Evolutionary conservation across 2,113 vertebrate genomes (phyloP), one percentile per base, ranked within the genome.

Genomic region (Axis porcinus): DNA sequence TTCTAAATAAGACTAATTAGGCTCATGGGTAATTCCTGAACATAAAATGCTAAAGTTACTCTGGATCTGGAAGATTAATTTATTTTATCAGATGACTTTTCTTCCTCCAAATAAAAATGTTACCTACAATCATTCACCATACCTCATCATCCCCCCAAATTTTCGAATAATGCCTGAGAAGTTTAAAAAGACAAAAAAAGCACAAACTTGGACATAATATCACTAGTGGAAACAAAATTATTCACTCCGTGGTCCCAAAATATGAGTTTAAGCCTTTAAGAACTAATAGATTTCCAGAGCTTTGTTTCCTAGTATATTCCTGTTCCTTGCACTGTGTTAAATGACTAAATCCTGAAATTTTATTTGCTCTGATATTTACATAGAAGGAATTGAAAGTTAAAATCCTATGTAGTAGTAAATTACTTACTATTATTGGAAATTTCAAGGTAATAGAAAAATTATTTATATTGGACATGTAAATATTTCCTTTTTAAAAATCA

Each of bases 31-130:
- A 87, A 97, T 91, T 87, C 30, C 36, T 78, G 94, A 90, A 95
- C 76, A 95, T 93, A 91, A 91, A 93, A 91, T 94, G 90, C 43
- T 96, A 40, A 96, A 79, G 43, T 91, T 94, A 76, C 25, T 92
- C 94, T 92, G 84, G 96, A 92, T 90, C 52, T 92, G 33, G 36
- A 95, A 94, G 58, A 88, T 64, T 95, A 17, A 95, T 88, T 85
- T 43, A n/a, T 87, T 94, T 94, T 94, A 81, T 96, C 87, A 96
- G 83, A 92, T 97, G 62, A 74, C 54, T 67, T 55, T 79, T 67
- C 85, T 84, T 84, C 47, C 47, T 89, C 55, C 36, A 86, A 96
- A 92, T 92, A 27, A 89, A 95, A 93, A 89, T 92, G 45, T 95
- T 94, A 95, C 81, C 15, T 86, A 79, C 2, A 87, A 25, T 45